Base-by-base conservation (phyloP, 2,113 vertebrate species). In the Hippoglossus stenolepis region DNA sequence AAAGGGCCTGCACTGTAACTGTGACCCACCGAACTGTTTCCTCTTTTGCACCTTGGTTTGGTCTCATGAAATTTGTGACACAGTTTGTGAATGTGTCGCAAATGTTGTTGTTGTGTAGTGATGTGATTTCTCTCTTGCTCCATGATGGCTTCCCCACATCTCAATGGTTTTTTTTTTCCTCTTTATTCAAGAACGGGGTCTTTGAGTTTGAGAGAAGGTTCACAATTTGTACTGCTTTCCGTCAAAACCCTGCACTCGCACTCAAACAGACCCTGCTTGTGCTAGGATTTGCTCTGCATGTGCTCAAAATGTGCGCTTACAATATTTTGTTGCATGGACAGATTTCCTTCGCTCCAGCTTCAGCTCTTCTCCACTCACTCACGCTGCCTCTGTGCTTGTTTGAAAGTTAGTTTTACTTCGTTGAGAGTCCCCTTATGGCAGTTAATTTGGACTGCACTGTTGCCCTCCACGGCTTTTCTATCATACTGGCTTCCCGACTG, bases 41-140 rank as follows among this genome's bases (percentile, higher is more conserved):
- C 10, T 76, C 51, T 47, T 43, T 23, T 73, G 65, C 79, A 79
- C 72, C 65, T 31, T 0, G 51, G 20, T 54, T 2, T 69, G 70
- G 59, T 85, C 23, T 21, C 28, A 2, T 81, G 68, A 69, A 77
- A 78, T 76, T 72, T 89, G 85, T 86, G 82, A 64, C 72, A 31
- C 18, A 0, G 9, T 38, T 49, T 69, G 45, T 71, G 57, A 51
- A 17, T 21, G 70, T 26, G 65, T 88, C 81, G 69, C 81, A 89
- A 73, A 83, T 65, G 79, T 49, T 66, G 31, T 49, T 64, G 73
- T 61, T 51, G 47, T 51, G 47, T 2, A 51, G 58, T 73, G 59
- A 62, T 23, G 77, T 87, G 82, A 54, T 68, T 67, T 71, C 28
- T 62, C 53, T 63, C n/a, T 66, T 21, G 35, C 26, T 53, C 58